Base-by-base conservation (phyloP, 2,888 invertebrate genomes). In the Sarcophaga rosellei region DNA sequence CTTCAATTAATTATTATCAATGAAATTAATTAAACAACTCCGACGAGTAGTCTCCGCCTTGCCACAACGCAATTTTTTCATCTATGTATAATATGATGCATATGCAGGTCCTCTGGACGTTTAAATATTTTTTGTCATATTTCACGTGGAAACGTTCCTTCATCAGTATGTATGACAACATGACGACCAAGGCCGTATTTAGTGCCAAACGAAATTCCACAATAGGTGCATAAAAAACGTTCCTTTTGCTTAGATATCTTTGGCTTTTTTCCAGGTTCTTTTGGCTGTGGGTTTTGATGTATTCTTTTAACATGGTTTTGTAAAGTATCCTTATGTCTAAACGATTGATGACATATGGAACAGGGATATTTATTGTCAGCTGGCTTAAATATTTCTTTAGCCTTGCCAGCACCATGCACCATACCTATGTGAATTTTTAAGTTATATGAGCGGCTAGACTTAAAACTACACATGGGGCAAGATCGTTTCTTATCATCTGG, bases 101-200 rank as follows among this genome's bases (percentile, higher is more conserved):
- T 95, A 90, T 96, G 95, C 69, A 96, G 92, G 35, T 95, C 94
- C 15, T 94, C 94, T n/a, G 95, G 94, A 93, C 96, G 96, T 89
- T 96, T 96, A 88, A 91, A 91, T 4, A 90, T 90, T 69, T 91
- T 91, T n/a, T 91, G 91, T 44, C 91, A 91, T 3, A 90, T 90
- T 79, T 90, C 91, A 59, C 91, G 91, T 10, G 87, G 88, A 74
- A 88, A 88, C 17, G 88, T 88, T 2, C 88, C 69, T 84, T 91
- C 91, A 4, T 95, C 96, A 0, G 96, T 96, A 90, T 96, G 96
- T 0, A 96, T 84, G 10, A 84, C 75, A 44, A 81, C 78, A 68
- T 86, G 86, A n/a, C 86, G 70, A 45, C 78, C 77, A 10, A 86
- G 63, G 5, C 81, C 81, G 53, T 86, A 81, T 35, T 86, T 86